These are phyloP conservation scores for Nestor notabilis DNA, from an alignment of 2,113 vertebrate species.

Conservation along the genomic window DNA sequence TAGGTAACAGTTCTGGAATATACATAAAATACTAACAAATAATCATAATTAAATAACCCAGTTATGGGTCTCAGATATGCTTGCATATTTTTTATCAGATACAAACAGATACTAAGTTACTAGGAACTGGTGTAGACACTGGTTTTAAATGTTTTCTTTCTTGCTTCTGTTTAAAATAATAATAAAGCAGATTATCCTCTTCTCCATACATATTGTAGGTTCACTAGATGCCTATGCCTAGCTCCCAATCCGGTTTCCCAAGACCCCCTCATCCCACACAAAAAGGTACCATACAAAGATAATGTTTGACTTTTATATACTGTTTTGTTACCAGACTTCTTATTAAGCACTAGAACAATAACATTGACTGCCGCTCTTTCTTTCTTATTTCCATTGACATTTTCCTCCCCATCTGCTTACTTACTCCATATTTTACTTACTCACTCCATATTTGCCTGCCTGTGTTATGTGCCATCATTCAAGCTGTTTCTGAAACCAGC, in stretches of 20 bases:
- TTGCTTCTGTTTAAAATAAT: conserved; percentile 64
- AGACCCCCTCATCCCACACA: conserved; percentile 72
- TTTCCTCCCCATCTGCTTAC: not conserved
- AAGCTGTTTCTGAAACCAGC: not conserved
- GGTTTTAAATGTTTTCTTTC: conserved; percentile 55
- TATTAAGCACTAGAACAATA: conserved; percentile 34
- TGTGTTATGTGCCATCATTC: not conserved
- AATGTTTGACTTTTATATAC: conserved; percentile 65
- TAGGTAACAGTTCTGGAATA: not conserved
- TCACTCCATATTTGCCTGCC: not conserved
- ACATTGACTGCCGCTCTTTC: not conserved
- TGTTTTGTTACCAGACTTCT: conserved; percentile 55
- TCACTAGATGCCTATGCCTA: conserved; percentile 74
- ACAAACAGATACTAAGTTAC: not conserved
- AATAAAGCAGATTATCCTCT: conserved; percentile 73
- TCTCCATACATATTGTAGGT: conserved; percentile 71
- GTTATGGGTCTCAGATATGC: not conserved
- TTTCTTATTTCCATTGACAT: not conserved
- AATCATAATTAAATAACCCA: not conserved
- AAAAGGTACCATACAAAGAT: conserved; percentile 70
- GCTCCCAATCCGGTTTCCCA: conserved; percentile 72
- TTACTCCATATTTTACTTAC: not conserved
- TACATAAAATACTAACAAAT: not conserved
- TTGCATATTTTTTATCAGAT: not conserved
- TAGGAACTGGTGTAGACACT: conserved; percentile 33